Base-by-base conservation (phyloP, 2,797 vertebrate genomes). In the Moxostoma hubbsi region DNA sequence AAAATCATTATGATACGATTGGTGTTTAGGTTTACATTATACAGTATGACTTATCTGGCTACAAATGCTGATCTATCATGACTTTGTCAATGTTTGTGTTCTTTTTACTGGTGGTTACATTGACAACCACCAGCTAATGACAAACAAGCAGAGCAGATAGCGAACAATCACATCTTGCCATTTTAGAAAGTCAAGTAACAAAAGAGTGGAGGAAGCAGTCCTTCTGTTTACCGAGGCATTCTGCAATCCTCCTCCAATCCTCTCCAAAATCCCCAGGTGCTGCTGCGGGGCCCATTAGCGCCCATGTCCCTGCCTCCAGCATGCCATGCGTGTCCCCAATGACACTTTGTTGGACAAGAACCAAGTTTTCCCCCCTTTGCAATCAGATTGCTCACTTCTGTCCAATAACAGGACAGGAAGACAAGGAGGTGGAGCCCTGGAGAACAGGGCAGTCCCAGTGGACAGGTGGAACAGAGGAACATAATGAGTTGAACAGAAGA, bases 321-420 rank as follows among this genome's bases (percentile, higher is more conserved):
- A 93, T 92, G 90, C 93, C 93, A 93, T 93, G 93, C 92, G 89
- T 94, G 92, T 93, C 92, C 92, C 89, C 84, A 87, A 89, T 94
- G 93, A 94, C 93, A 94, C 90, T 93, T 94, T 94, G 92, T 93
- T 94, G 93, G 93, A 94, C 90, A 86, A 63, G 81, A 89, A 94
- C 93, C 93, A 94, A 94, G 88, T 91, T 91, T n/a, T 87, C 86
- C 90, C 89, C 90, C 90, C 90, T 90, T 88, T 75, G 50, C 87
- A 91, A 90, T 75, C 89, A 93, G 91, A 93, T 90, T 92, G 92
- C 92, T 92, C 88, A 92, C 91, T 92, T 92, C 87, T 83, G 86
- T 89, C 88, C 89, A 88, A 90, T 91, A 87, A 80, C 85, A 84
- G 86, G 73, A 77, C 82, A 80, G 64, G 80, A 73, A 81, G 83